A percentile compares a stretch with the other conserved stretches of the same genome.
Conservation (phyloP, 2,113 vertebrate genomes). For the Glaucomys volans region DNA sequence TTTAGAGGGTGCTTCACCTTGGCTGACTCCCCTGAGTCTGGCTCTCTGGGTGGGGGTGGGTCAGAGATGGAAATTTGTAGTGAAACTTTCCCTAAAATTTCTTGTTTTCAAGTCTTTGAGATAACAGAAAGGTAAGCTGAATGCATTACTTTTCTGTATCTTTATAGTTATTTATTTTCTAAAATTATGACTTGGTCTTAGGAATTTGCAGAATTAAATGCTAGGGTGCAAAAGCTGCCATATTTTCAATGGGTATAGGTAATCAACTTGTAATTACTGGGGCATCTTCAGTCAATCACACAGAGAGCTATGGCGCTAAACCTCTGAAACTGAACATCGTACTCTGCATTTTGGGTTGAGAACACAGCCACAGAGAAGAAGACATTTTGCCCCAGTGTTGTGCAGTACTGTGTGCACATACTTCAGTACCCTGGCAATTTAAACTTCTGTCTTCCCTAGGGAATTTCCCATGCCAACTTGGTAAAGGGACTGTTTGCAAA, state of each 20-base stretch:
- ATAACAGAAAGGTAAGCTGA: constrained; percentile 19
- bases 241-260: background rate
- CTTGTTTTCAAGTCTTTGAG: constrained; percentile 20
- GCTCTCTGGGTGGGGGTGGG: background rate
- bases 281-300: background rate
- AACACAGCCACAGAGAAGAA: background rate
- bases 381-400: background rate
- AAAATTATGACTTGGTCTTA: constrained; percentile 13
- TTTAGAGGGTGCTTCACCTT: background rate
- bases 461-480: background rate
- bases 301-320: background rate
- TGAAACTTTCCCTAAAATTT: background rate
- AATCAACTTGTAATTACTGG: background rate
- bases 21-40: background rate
- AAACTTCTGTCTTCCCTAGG: background rate
- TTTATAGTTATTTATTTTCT: background rate
- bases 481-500: background rate
- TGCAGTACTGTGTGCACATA: background rate
- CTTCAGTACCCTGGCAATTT: background rate
- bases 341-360: accelerated
- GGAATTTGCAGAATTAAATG: background rate
- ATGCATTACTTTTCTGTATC: background rate
- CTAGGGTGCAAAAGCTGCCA: background rate
- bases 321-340: background rate
- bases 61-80: background rate